Base-by-base conservation (phyloP, 2,797 vertebrate species). In the Emys orbicularis region DNA sequence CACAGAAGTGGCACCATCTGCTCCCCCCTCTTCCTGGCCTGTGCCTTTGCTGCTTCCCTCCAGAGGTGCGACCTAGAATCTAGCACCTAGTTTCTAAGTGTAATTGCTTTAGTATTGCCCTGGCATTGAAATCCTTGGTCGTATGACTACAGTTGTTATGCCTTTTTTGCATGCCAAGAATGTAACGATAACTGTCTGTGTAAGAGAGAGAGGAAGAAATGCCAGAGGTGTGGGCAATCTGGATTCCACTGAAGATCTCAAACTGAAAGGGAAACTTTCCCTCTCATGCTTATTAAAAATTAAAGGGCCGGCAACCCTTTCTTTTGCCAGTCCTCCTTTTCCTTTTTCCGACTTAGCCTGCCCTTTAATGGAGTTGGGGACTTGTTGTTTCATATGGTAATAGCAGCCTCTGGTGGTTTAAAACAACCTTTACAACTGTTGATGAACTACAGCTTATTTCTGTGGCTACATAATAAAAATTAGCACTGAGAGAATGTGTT, bases 371-470 rank as follows among this genome's bases (percentile, higher is more conserved):
- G 74, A 49, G 25, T 10, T 18, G 25, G 4, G 23, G 16, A 16
- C 9, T 49, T n/a, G 56, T 49, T 21, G 16, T 77, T 65, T 12
- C 5, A 41, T 81, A 93, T 84, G 92, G 16, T 93, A 81, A 92
- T 19, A 90, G 95, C 92, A 95, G 2, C 81, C 94, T 95, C 96
- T 96, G 80, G 88, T 1, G 90, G 83, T 7, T 87, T 84, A 27
- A 7, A 74, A 44, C 13, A 86, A 13, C 13, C 11, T 25, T 93
- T 65, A 79, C 74, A 89, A 52, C 80, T 13, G 0, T 27, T 8
- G n/a, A 34, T 21, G 21, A 91, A 31, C 0, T 50, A 8, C 52
- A 83, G 27, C 19, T 77, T 49, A 47, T 77, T 61, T 57, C 9
- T 6, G 9, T 31, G 74, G 29, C 13, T 49, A 12, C 25, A 29